Conservation (phyloP, 2,888 invertebrate species). For the Palloptera scutellata region DNA sequence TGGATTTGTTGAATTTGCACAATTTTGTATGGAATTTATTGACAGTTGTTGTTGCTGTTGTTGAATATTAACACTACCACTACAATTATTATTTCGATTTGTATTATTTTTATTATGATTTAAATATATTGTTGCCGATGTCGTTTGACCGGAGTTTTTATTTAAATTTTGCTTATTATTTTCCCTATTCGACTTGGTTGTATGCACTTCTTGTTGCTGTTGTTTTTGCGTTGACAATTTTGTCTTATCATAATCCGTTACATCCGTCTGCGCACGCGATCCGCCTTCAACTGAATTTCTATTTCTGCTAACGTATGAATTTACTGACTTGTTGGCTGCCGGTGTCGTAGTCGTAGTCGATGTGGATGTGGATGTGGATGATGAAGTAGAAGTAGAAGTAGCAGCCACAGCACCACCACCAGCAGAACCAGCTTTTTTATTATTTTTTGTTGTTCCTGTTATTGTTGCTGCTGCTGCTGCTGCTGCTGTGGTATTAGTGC, state of each 20-base stretch:
- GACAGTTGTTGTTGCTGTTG: slow-evolving; percentile 41
- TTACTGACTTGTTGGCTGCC: slow-evolving; percentile 44
- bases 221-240: slow-evolving; percentile 33
- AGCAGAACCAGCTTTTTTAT: slow-evolving; percentile 5
- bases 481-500: too few relatives aligned
- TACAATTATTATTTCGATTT: slow-evolving; percentile 43
- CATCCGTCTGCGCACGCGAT: slow-evolving; percentile 60
- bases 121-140: slow-evolving; percentile 47
- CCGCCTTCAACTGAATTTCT: slow-evolving; percentile 62
- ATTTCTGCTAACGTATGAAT: slow-evolving; percentile 46
- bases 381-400: slow-evolving; percentile 25
- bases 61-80: slow-evolving; percentile 31
- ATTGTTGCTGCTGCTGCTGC: slow-evolving; percentile 11
- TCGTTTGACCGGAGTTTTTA: slow-evolving; percentile 45
- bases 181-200: slow-evolving; percentile 43
- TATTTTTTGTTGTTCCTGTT: slow-evolving; percentile 14
- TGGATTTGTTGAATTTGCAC: slow-evolving; percentile 43
- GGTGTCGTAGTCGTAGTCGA: slow-evolving; percentile 5
- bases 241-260: slow-evolving; percentile 42
- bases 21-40: slow-evolving; percentile 35
- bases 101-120: slow-evolving; percentile 45
- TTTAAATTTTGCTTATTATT: slow-evolving; percentile 35
- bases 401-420: slow-evolving; percentile 24
- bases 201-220: slow-evolving; percentile 36
- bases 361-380: slow-evolving; percentile 12